Evolutionary conservation across 2,888 invertebrate species (phyloP), one percentile per base, ranked within the genome.

Genomic region (Phrixothrix hirtus): DNA sequence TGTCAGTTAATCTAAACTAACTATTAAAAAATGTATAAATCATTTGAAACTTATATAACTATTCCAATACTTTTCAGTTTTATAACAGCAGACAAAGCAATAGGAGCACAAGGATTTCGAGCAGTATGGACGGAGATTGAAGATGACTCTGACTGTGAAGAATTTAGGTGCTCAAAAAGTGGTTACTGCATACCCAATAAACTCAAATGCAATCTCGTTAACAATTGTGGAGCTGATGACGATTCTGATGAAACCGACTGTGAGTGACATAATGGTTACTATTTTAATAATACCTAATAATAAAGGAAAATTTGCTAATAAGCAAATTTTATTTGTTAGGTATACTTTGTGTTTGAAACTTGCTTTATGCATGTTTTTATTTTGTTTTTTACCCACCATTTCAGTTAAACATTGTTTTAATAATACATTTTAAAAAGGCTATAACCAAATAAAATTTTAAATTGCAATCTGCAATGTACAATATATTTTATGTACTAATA

Each of bases 71-170:
- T n/a, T 71, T 74, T 9, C 76, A 95, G 95, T 78, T 96, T 96
- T 78, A 89, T 95, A 74, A 91, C 93, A 71, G 93, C 95, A 55
- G 93, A 94, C 76, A 93, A 93, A 80, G 92, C 95, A 32, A 91
- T 94, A 56, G 96, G 96, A 60, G 92, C 92, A 67, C 86, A 88
- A 75, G 97, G 96, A 54, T 97, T 96, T 80, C 86, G 89, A 71
- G 89, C 94, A 36, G 86, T 93, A 42, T 97, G 96, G 95, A 96
- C 96, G 50, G 96, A 97, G 80, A 88, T 96, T 65, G 81, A 82
- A 65, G 83, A 83, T 54, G 76, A 75, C 58, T 81, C 82, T 38
- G 83, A 81, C 54, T 85, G 84, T 68, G 84, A 82, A 64, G 84
- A 87, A 68, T 91, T 89, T 74, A 82, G 85, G 61, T 92, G 92